Evolutionary conservation across 1,140 invertebrate species (phyloP), one percentile per base, ranked within the genome.

Genomic region (Matsumurasca onukii): DNA sequence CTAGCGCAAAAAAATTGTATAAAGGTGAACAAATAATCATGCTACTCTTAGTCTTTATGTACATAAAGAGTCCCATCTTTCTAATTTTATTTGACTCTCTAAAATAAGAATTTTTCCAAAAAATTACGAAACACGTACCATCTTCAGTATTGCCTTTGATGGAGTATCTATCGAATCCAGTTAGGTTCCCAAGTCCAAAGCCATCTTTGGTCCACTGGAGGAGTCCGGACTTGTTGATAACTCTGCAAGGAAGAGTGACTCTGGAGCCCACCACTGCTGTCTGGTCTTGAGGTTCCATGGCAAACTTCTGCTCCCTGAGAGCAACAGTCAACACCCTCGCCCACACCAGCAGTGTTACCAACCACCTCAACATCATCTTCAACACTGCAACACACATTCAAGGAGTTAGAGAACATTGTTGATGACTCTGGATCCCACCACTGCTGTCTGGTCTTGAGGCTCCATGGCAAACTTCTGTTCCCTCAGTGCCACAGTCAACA

Each of bases 121-220:
- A 45, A 45, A 9, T 45, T 45, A 45, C 12, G 3, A 51, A 51
- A 52, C 15, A 17, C 49, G 9, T 80, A 89, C 92, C 93, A 89
- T 95, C 92, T 80, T 95, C 92, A 78, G 93, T 94, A 75, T 88
- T 95, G 55, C 92, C 95, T 70, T 94, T 89, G 95, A 96, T 98
- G 66, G 88, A 86, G 81, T 97, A 98, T 70, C 95, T 85, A 71
- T 93, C 92, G 79, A 93, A 98, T 24, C 93, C 93, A 17, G 69
- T 71, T 59, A 97, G 85, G 75, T 95, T 91, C 0, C 95, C 95
- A 22, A 97, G 82, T 0, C 94, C 95, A 76, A 98, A 98, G 74
- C 94, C 94, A 77, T 97, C 94, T 76, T 94, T 93, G 27, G 94
- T 97, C 95, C 94, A 97, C 79, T 97, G 95, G 17, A 97, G 83